A percentile compares a stretch with the other conserved stretches of the same genome.
Conservation (phyloP, 2,888 invertebrate species). For the Molorchus minor region DNA sequence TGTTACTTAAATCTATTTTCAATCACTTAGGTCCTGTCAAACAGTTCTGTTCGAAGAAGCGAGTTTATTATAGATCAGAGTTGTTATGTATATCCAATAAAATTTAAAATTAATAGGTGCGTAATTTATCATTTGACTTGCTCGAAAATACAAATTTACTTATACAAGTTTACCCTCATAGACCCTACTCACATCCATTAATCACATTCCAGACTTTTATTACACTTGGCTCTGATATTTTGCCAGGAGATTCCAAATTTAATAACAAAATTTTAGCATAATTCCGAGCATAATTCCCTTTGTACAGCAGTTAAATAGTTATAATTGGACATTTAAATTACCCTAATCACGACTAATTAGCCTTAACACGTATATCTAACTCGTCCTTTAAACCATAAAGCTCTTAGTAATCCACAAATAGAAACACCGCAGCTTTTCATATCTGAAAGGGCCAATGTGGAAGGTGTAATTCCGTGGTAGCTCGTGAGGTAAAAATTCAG, state of each 20-base stretch:
- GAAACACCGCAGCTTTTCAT: slow-evolving; percentile 10
- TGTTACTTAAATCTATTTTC: not conserved
- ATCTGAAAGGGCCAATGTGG: not conserved
- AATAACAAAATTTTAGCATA: slow-evolving; percentile 16
- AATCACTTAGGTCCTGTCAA: not conserved
- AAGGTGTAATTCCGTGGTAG: slow-evolving; percentile 7
- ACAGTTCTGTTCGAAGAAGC: not conserved
- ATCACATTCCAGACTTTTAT: slow-evolving; percentile 23
- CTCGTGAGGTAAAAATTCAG: too few relatives aligned
- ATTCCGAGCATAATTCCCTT: slow-evolving; percentile 21
- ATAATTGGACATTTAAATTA: slow-evolving; percentile 25
- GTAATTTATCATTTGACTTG: slow-evolving; percentile 13
- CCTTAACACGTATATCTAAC: not conserved
- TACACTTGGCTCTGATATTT: slow-evolving; percentile 13
- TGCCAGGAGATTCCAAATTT: slow-evolving; percentile 15
- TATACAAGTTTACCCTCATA: slow-evolving; percentile 7
- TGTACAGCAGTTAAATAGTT: slow-evolving; percentile 22
- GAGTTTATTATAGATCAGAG: not conserved
- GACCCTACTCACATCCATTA: slow-evolving; percentile 22
- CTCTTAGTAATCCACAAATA: slow-evolving; percentile 6
- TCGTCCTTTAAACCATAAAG: slow-evolving; percentile 6
- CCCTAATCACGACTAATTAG: slow-evolving; percentile 24
- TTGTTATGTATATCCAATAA: not conserved
- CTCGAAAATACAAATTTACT: slow-evolving; percentile 19
- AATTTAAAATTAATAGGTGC: slow-evolving; percentile 6